Conservation (phyloP, 2,888 invertebrate genomes). For the Parnassius apollo region DNA sequence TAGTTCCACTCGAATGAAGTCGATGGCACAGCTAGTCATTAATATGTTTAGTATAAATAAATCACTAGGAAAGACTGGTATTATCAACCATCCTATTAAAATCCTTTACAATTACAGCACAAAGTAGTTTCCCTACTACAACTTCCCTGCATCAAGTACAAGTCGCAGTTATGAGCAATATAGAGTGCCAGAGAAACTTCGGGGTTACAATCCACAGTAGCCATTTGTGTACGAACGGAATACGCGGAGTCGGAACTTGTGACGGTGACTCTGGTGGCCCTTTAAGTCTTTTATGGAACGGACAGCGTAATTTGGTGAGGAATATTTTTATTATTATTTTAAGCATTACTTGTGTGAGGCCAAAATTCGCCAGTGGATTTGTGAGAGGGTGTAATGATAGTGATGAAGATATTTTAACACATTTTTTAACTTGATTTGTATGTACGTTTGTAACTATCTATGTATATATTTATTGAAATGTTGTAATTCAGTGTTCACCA, state of each 20-base stretch:
- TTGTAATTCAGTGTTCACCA: too few relatives aligned
- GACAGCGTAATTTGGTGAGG: slow-evolving; percentile 48
- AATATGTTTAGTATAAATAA: too few relatives aligned
- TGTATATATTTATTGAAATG: too few relatives aligned
- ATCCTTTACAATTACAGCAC: slow-evolving; percentile 40
- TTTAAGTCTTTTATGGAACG: slow-evolving; percentile 46
- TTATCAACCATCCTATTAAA: too few relatives aligned
- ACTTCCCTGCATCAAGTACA: slow-evolving; percentile 46
- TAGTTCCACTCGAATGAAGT: too few relatives aligned
- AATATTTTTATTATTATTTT: neutral
- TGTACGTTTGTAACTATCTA: too few relatives aligned
- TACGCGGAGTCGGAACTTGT: slow-evolving; percentile 67
- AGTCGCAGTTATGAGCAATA: slow-evolving; percentile 57
- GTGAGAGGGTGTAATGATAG: too few relatives aligned
- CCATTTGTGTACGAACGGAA: slow-evolving; percentile 72
- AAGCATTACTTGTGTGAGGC: neutral
- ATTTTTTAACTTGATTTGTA: too few relatives aligned
- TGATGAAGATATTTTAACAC: too few relatives aligned
- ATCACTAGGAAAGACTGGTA: too few relatives aligned
- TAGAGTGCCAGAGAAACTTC: slow-evolving; percentile 62
- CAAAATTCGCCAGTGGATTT: too few relatives aligned
- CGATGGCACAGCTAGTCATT: too few relatives aligned
- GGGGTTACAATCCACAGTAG: slow-evolving; percentile 53
- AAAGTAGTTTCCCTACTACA: slow-evolving; percentile 46
- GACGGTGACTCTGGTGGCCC: slow-evolving; percentile 71